These are phyloP conservation scores for Malacoraja senta DNA, from an alignment of 2,797 vertebrate genomes.

Conservation along the genomic window DNA sequence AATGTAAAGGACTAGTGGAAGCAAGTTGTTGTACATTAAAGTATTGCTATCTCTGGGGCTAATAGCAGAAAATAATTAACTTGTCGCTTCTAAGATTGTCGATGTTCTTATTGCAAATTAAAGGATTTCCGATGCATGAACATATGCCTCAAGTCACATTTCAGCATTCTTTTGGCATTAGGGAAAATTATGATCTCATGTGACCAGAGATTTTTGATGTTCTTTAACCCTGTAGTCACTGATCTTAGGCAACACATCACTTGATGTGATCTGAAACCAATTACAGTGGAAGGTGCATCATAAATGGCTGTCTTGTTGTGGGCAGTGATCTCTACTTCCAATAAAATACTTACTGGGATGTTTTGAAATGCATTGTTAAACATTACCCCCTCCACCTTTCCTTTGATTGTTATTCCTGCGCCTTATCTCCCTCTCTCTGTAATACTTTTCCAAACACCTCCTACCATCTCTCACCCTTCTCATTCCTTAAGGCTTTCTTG, in stretches of 20 bases:
- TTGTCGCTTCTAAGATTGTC: not conserved
- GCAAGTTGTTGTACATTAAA: not conserved
- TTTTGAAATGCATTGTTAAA: not conserved
- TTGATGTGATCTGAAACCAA: not conserved
- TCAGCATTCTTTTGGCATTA: not conserved
- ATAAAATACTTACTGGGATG: not conserved
- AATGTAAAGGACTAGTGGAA: not conserved
- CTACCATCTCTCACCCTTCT: not conserved
- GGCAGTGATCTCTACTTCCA: no score
- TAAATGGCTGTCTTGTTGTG: not conserved
- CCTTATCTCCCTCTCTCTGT: not conserved
- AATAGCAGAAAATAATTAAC: not conserved
- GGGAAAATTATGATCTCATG: no score
- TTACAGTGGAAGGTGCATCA: no score
- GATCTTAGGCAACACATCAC: not conserved
- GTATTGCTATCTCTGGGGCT: not conserved
- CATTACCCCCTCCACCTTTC: not conserved
- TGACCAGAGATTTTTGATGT: no score
- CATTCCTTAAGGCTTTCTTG: not conserved
- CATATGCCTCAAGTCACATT: slow-evolving; percentile 21
- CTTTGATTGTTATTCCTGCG: not conserved
- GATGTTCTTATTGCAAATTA: slow-evolving; percentile 4
- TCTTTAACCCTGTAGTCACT: not conserved
- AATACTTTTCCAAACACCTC: not conserved
- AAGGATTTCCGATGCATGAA: not conserved